phyloP scores from a whole-genome alignment of 2,888 invertebrate genomes.

The Lamellibrachia satsuma region DNA sequence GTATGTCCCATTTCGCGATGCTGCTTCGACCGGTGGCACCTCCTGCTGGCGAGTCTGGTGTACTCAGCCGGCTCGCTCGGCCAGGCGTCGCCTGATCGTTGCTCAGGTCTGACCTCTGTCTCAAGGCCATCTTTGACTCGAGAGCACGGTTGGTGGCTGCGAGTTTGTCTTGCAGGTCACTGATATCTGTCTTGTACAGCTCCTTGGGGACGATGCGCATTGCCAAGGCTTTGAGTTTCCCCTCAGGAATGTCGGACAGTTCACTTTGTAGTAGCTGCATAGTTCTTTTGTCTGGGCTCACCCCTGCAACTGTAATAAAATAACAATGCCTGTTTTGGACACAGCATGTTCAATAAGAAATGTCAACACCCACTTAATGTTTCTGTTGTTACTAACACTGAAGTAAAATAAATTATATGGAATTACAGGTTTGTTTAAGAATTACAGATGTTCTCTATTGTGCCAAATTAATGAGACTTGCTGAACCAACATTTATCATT shows the following conservation, averaged over 20 bases:
- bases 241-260: conserved; percentile 24
- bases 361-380: background rate
- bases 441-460: too few species aligned
- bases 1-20: conserved; percentile 28
- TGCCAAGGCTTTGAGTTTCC: conserved; percentile 31
- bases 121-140: conserved; percentile 17
- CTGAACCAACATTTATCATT: too few species aligned
- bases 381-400: background rate
- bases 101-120: background rate
- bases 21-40: background rate
- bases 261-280: conserved; percentile 30
- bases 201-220: conserved; percentile 31
- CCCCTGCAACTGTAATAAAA: background rate
- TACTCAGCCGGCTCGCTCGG: background rate
- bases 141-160: conserved; percentile 28
- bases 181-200: conserved; percentile 35
- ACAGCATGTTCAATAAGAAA: background rate
- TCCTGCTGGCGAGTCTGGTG: conserved; percentile 1
- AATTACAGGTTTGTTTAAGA: too few species aligned
- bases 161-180: conserved; percentile 31
- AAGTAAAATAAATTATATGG: too few species aligned
- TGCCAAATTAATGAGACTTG: too few species aligned
- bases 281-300: conserved; percentile 30
- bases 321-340: background rate
- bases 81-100: background rate